These are phyloP conservation scores for Heteropelma amictum DNA, from an alignment of 2,888 invertebrate species.

Conservation along the genomic window DNA sequence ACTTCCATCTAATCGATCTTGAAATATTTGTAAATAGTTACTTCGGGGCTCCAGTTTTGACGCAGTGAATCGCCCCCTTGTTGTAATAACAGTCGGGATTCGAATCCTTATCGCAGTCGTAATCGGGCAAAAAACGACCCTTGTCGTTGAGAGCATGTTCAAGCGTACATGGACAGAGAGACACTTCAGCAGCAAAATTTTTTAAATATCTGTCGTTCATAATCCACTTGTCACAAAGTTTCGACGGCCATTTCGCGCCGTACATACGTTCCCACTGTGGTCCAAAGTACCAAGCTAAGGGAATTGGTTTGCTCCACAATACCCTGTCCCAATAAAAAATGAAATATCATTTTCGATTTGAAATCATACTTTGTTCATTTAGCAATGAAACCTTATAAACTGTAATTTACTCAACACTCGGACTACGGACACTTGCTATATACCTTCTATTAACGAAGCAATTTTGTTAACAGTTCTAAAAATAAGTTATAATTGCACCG, in stretches of 20 bases:
- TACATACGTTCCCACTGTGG: constrained; percentile 91
- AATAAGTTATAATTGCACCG: no score
- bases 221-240: constrained; percentile 94
- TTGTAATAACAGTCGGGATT: constrained; percentile 94
- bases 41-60: constrained; percentile 94
- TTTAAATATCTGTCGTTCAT: constrained; percentile 89
- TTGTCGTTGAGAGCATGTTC: constrained; percentile 95
- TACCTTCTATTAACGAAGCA: no score
- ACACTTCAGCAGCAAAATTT: constrained; percentile 91
- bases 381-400: no score
- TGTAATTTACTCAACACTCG: no score
- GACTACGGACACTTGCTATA: no score
- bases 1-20: neutral
- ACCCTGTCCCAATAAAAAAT: constrained; percentile 76
- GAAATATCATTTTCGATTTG: no score
- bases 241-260: constrained; percentile 90
- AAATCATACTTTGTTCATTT: no score
- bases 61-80: constrained; percentile 94
- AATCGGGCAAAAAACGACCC: constrained; percentile 94
- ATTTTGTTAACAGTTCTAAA: no score
- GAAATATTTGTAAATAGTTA: constrained; percentile 78
- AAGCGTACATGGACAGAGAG: constrained; percentile 94
- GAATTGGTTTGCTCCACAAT: constrained; percentile 95
- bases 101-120: constrained; percentile 93
- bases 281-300: constrained; percentile 94